phyloP scores from a whole-genome alignment of 2,888 invertebrate genomes.

The Rhaphigaster nebulosa region DNA sequence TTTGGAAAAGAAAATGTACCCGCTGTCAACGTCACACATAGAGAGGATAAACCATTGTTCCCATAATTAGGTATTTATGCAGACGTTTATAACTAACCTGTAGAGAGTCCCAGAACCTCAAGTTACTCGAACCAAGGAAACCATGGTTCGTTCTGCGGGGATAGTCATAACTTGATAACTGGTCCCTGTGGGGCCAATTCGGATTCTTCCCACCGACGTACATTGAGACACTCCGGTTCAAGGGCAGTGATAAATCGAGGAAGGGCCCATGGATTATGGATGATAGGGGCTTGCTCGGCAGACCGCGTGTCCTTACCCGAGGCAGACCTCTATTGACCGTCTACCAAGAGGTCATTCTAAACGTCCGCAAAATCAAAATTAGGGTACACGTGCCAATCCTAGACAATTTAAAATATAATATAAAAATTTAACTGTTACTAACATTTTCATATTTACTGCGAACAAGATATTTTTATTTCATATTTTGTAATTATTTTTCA shows the following conservation, averaged over 20 bases:
- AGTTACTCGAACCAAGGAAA: background rate
- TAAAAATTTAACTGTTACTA: no score
- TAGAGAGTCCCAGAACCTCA: background rate
- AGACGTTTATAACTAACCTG: background rate
- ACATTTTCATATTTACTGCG: no score
- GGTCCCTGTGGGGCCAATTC: background rate
- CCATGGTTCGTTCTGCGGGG: background rate
- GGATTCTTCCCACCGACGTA: background rate
- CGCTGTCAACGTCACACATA: background rate
- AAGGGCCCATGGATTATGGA: background rate
- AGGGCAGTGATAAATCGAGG: background rate
- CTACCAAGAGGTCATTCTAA: background rate
- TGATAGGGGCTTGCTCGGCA: background rate
- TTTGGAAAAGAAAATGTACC: background rate
- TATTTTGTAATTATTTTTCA: no score
- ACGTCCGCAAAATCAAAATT: background rate
- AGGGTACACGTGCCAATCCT: no score
- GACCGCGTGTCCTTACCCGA: background rate
- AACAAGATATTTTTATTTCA: no score
- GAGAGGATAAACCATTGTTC: background rate
- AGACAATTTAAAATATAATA: no score
- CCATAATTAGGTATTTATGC: background rate
- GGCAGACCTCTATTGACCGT: background rate
- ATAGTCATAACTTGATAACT: background rate
- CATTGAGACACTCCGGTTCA: background rate